Evolutionary conservation across 2,888 invertebrate genomes (phyloP).

Genomic region (Allacma fusca): DNA sequence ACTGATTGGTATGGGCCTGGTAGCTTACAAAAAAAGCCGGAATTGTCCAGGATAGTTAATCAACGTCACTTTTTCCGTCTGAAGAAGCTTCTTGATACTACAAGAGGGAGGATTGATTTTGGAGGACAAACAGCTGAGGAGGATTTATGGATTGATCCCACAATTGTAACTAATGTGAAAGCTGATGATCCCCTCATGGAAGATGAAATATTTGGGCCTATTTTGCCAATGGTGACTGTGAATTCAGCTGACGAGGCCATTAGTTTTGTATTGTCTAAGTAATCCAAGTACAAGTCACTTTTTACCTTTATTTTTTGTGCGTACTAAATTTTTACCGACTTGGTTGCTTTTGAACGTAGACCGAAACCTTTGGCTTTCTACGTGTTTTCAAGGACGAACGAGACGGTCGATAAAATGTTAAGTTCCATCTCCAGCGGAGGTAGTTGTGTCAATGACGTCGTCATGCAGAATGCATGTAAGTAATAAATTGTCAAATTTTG

Average conservation of each 20-base stretch:
- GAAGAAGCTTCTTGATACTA: constrained; percentile 45
- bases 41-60: constrained; percentile 79
- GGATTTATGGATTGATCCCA: constrained; percentile 85
- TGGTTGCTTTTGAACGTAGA: too few relatives aligned
- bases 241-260: constrained; percentile 89
- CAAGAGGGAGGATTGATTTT: constrained; percentile 70
- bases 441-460: constrained; percentile 68
- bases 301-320: too few relatives aligned
- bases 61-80: constrained; percentile 77
- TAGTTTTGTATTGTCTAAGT: constrained; percentile 72
- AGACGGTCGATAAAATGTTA: constrained; percentile 71
- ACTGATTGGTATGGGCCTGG: constrained; percentile 85
- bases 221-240: constrained; percentile 87
- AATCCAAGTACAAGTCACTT: background rate
- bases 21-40: constrained; percentile 81
- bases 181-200: constrained; percentile 63
- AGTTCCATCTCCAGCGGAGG: constrained; percentile 81
- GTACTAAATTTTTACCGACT: too few relatives aligned
- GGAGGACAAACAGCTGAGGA: constrained; percentile 80
- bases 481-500: background rate
- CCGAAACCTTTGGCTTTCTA: constrained; percentile 91
- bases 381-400: constrained; percentile 76
- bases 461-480: constrained; percentile 79
- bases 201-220: constrained; percentile 95
- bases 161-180: constrained; percentile 67